Base-by-base conservation (phyloP, 2,888 invertebrate genomes). In the Drosophila dives region DNA sequence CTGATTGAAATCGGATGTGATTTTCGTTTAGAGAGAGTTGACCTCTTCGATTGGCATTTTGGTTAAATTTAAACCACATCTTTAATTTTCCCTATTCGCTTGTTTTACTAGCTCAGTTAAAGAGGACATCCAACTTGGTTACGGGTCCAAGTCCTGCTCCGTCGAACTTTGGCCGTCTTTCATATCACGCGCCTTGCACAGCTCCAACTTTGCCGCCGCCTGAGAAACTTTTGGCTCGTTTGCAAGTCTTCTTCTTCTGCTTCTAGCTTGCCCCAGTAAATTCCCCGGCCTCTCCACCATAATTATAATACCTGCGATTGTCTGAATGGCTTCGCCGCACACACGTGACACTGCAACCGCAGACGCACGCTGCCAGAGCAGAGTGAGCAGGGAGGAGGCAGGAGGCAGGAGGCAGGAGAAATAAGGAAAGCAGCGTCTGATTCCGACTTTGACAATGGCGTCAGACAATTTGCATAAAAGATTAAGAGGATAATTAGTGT, bases 401-500 rank as follows among this genome's bases (percentile, higher is more conserved):
- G n/a, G 17, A 11, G 45, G 26, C 23, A 12, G 42, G 63, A 33
- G 53, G 29, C 10, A 29, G 20, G 10, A 32, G 29, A 5, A 4
- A 26, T 26, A 26, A 26, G 4, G 20, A 56, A 20, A 32, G 36
- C 53, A 40, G 29, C 33, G 64, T 54, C 50, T 38, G 70, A 53
- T 50, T 64, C 58, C 59, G 63, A 66, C 75, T 74, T 75, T 70
- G 61, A 75, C 73, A 78, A 62, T 72, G 62, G 59, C 51, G 45
- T 63, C 72, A 72, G 71, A 86, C 72, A 81, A 89, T 89, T 89
- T 89, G 75, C 87, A 83, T 85, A 80, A 77, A 72, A 89, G 89
- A 85, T 85, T 89, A 85, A 81, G 82, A 77, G 81, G 80, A 81
- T 86, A 89, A 89, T 85, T 85, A 85, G 89, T 84, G 85, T 86